Conservation (phyloP, 2,888 invertebrate genomes). For the Hanleya hanleyi region DNA sequence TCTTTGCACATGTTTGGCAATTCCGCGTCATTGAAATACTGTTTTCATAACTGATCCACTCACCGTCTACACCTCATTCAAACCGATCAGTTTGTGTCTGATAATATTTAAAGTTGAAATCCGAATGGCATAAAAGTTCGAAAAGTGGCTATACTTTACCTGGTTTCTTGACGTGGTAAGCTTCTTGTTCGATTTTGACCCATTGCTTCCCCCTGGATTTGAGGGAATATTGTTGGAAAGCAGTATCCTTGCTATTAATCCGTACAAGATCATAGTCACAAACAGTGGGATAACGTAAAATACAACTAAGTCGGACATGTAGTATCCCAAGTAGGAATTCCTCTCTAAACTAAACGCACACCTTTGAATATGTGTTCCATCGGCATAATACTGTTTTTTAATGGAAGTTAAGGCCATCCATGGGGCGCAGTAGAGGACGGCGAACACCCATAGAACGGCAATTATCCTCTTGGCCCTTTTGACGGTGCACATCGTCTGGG, state of each 20-base stretch:
- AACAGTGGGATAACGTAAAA: slow-evolving; percentile 79
- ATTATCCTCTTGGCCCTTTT: slow-evolving; percentile 78
- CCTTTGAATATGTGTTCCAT: slow-evolving; percentile 65
- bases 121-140: too few species aligned
- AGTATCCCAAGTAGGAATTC: slow-evolving; percentile 76
- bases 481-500: slow-evolving; percentile 78
- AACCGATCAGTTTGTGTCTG: too few species aligned
- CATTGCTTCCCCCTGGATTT: slow-evolving; percentile 20
- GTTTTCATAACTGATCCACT: too few species aligned
- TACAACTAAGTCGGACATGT: slow-evolving; percentile 77
- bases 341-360: slow-evolving; percentile 75
- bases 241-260: slow-evolving; percentile 77
- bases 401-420: slow-evolving; percentile 78
- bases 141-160: too few species aligned
- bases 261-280: slow-evolving; percentile 78
- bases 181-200: slow-evolving; percentile 12
- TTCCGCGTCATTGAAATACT: too few species aligned
- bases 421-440: slow-evolving; percentile 77
- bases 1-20: too few species aligned
- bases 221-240: slow-evolving; percentile 53
- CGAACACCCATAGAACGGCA: slow-evolving; percentile 77
- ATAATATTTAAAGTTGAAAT: too few species aligned
- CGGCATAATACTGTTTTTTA: slow-evolving; percentile 65
- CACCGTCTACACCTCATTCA: too few species aligned
- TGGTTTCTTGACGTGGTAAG: slow-evolving; percentile 34